Conservation (phyloP, 1,140 invertebrate species). For the Neodiprion lecontei region DNA sequence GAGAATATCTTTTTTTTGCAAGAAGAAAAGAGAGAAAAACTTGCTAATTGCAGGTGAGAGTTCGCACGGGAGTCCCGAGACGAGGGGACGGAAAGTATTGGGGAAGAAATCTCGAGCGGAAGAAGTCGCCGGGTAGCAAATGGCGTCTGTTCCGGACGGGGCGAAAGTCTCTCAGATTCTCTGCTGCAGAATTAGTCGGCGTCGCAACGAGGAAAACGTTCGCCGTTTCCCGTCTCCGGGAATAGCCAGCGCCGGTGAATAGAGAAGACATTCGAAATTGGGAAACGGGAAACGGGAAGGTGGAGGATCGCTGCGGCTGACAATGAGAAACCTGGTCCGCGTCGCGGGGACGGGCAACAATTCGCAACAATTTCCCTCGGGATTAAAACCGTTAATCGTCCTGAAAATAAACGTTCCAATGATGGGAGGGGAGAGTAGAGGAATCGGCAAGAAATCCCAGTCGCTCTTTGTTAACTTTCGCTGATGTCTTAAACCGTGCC, state of each 20-base stretch:
- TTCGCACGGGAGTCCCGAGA: too few relatives aligned
- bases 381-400: slow-evolving; percentile 2
- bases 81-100: too few relatives aligned
- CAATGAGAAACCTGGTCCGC: too few relatives aligned
- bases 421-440: neutral
- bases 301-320: neutral
- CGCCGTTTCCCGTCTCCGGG: neutral
- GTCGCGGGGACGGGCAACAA: neutral
- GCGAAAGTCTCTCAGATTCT: too few relatives aligned
- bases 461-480: neutral
- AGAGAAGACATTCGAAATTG: neutral
- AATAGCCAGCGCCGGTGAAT: neutral
- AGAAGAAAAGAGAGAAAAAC: too few relatives aligned
- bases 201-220: neutral
- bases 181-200: too few relatives aligned
- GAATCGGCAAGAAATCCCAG: too few relatives aligned
- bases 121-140: too few relatives aligned
- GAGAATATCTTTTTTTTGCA: too few relatives aligned
- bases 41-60: too few relatives aligned
- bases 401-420: neutral
- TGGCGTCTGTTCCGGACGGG: too few relatives aligned
- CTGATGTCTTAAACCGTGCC: neutral
- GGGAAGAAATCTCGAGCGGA: too few relatives aligned
- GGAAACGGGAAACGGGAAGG: neutral
- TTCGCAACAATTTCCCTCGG: neutral